Evolutionary conservation across 1,140 invertebrate species (phyloP).

Genomic region (Leptopilina boulardi): DNA sequence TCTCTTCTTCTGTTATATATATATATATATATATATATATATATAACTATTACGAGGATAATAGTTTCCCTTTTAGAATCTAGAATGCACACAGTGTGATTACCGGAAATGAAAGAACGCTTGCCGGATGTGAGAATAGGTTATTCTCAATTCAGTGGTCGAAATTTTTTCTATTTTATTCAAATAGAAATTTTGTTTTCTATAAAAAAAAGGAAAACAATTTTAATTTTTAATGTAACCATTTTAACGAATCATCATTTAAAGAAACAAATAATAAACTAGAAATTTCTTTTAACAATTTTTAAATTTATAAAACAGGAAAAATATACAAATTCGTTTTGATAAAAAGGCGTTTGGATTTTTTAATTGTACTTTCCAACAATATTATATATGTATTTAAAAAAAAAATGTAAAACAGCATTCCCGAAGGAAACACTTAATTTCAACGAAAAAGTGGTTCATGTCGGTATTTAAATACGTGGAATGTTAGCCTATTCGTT

Average conservation of each 20-base stretch:
- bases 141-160: not conserved
- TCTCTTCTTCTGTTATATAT: not conserved
- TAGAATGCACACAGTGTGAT: not conserved
- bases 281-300: no score
- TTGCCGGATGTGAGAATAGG: not conserved
- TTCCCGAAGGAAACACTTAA: not conserved
- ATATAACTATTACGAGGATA: slow-evolving; percentile 12
- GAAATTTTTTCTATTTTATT: not conserved
- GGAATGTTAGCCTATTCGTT: slow-evolving; percentile 3
- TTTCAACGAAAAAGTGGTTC: not conserved
- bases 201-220: not conserved
- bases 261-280: no score
- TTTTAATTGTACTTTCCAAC: no score
- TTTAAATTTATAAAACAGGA: no score
- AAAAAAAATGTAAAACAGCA: not conserved
- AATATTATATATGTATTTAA: no score
- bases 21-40: no score
- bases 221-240: no score
- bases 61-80: not conserved
- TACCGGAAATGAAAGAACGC: not conserved
- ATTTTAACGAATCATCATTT: no score
- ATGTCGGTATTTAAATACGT: slow-evolving; percentile 19
- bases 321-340: no score
- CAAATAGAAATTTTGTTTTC: not conserved
- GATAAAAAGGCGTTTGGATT: no score